A percentile compares a stretch with the other conserved stretches of the same genome.
Conservation (phyloP, 2,797 vertebrate genomes). For the Cichlasoma orientale region DNA sequence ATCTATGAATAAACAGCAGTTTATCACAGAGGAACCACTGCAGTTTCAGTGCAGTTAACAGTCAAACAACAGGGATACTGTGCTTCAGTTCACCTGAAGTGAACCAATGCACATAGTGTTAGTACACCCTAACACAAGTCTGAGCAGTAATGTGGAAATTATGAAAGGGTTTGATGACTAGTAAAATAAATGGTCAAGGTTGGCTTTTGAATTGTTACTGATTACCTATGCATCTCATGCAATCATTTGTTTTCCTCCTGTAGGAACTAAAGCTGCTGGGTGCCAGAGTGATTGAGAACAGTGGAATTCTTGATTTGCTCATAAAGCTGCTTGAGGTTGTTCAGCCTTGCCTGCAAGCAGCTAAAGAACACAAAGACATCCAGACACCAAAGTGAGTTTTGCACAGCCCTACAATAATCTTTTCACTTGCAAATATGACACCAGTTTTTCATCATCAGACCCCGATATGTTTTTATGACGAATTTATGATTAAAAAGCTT, state of each 20-base stretch:
- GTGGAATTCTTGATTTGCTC: slow-evolving; percentile 91
- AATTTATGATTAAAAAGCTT: neutral
- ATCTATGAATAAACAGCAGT: neutral
- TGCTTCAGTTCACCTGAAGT: neutral
- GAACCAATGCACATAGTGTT: neutral
- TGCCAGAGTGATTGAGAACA: slow-evolving; percentile 91
- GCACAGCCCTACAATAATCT: neutral
- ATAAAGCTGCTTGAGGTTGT: slow-evolving; percentile 97
- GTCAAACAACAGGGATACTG: neutral
- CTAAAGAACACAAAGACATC: slow-evolving; percentile 96
- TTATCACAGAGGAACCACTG: neutral
- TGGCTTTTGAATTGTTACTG: neutral
- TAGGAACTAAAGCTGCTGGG: slow-evolving; percentile 94
- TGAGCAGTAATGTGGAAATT: neutral
- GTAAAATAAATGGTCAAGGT: neutral
- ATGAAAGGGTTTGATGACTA: accelerated
- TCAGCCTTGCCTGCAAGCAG: slow-evolving; percentile 93
- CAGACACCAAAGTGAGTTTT: slow-evolving; percentile 94
- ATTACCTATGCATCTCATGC: neutral
- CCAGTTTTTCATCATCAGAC: neutral
- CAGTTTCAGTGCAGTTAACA: neutral
- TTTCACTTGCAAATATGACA: neutral
- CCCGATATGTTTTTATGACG: neutral
- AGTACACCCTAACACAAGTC: neutral
- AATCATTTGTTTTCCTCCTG: slow-evolving; percentile 10